Evolutionary conservation across 2,113 vertebrate species (phyloP), one percentile per base, ranked within the genome.

Genomic region (Castor canadensis): DNA sequence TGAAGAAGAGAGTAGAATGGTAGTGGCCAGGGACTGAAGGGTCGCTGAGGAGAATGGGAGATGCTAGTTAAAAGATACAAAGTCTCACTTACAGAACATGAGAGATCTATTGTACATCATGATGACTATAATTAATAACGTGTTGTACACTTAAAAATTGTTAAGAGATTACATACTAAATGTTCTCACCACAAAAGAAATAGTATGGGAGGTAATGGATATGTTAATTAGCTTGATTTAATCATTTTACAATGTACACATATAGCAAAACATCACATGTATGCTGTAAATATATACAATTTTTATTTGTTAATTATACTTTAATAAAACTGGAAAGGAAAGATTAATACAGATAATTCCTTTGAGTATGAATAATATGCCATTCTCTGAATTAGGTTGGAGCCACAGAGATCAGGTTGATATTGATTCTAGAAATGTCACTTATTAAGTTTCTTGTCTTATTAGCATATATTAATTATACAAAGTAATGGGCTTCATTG

Each of bases 261-360:
- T 72, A 24, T 56, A 80, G 43, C 73, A 72, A 85, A 79, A 47
- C 10, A 79, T 62, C 40, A 64, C 19, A 66, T 40, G 30, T 56
- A 62, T 4, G 11, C 35, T 43, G 47, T 69, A 69, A 89, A 32
- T 40, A 58, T 54, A 54, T 47, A 24, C 15, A 26, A 58, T 35
- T 89, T 93, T 93, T 72, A 81, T 47, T 95, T 87, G 43, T 62
- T 43, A 69, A 20, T 38, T 84, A 35, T 71, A 64, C 30, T 75
- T 71, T 89, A 72, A 32, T 62, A 47, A 84, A 64, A 49, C 62
- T 76, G 10, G 54, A 32, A 56, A 47, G 47, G 45, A 22, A n/a
- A 88, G 58, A 83, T 90, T 64, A 62, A 87, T n/a, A 64, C 72
- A 79, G 56, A 54, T 49, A 75, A 76, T 38, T 12, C 45, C 28